Percentiles rank a stretch among this genome's conserved stretches.
These are phyloP conservation scores for Rhodophaea formosa DNA, from an alignment of 2,888 invertebrate species.

Conservation along the genomic window DNA sequence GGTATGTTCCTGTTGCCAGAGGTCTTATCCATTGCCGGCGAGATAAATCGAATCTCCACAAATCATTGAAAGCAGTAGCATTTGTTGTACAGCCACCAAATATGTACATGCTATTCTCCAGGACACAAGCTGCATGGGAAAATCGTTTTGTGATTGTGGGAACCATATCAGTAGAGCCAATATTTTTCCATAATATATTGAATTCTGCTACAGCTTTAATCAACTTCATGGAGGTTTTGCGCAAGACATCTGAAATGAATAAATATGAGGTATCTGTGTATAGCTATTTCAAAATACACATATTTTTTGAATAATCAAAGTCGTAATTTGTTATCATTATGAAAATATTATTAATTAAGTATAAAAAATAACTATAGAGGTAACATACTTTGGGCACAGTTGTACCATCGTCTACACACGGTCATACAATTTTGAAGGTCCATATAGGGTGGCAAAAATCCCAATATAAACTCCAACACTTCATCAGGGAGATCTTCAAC, in stretches of 20 bases:
- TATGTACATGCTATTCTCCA: conserved; percentile 93
- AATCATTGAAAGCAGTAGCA: conserved; percentile 97
- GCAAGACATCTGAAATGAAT: conserved; percentile 86
- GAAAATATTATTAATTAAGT: too few species aligned
- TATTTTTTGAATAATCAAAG: too few species aligned
- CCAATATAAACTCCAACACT: conserved; percentile 94
- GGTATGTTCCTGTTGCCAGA: conserved; percentile 91
- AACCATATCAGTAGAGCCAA: conserved; percentile 79
- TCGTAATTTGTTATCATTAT: too few species aligned
- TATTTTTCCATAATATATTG: conserved; percentile 87
- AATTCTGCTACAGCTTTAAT: conserved; percentile 89
- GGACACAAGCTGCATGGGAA: conserved; percentile 93
- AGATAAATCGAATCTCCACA: conserved; percentile 96
- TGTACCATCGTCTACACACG: conserved; percentile 93
- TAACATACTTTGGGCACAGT: conserved; percentile 89
- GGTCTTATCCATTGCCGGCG: conserved; percentile 92
- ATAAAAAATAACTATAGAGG: too few species aligned
- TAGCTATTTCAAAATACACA: neutral
- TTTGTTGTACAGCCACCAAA: conserved; percentile 98
- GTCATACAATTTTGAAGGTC: conserved; percentile 92
- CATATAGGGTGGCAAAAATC: conserved; percentile 93
- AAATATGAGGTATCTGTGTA: neutral
- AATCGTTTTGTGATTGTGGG: conserved; percentile 94
- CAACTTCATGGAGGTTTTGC: conserved; percentile 87
- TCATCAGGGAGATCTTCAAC: conserved; percentile 93